phyloP scores from a whole-genome alignment of 2,113 vertebrate species.

The Dipodomys merriami region DNA sequence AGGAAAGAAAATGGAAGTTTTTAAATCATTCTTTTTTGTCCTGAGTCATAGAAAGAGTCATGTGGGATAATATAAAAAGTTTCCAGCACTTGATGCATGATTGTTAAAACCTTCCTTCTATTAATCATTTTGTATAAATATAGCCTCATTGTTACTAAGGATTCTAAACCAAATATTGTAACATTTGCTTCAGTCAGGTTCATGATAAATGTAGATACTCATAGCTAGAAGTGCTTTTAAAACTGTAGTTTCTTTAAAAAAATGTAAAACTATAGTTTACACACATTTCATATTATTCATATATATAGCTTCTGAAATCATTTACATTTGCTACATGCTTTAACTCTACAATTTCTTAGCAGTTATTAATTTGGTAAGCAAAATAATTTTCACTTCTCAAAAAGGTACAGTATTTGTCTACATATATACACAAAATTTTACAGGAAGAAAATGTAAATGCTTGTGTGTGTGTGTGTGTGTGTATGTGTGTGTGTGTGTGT shows the following conservation, averaged over 20 bases:
- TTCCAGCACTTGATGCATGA: not conserved
- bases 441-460: not conserved
- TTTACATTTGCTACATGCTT: not conserved
- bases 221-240: not conserved
- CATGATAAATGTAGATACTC: constrained; percentile 20
- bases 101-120: not conserved
- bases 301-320: not conserved
- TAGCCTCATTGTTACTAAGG: not conserved
- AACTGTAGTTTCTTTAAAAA: not conserved
- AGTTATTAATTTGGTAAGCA: not conserved
- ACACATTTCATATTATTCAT: too few relatives aligned
- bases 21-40: not conserved
- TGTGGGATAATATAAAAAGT: constrained; percentile 35
- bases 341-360: not conserved
- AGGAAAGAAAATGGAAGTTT: not conserved
- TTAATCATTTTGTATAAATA: constrained; percentile 39
- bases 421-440: not conserved
- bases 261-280: not conserved
- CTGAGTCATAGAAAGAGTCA: not conserved
- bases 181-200: not conserved
- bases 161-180: not conserved
- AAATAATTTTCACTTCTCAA: not conserved
- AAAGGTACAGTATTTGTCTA: not conserved
- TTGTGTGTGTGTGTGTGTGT: too few relatives aligned
- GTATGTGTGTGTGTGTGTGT: too few relatives aligned